Conservation (phyloP, 2,113 vertebrate species). For the Amphilophus citrinellus region DNA sequence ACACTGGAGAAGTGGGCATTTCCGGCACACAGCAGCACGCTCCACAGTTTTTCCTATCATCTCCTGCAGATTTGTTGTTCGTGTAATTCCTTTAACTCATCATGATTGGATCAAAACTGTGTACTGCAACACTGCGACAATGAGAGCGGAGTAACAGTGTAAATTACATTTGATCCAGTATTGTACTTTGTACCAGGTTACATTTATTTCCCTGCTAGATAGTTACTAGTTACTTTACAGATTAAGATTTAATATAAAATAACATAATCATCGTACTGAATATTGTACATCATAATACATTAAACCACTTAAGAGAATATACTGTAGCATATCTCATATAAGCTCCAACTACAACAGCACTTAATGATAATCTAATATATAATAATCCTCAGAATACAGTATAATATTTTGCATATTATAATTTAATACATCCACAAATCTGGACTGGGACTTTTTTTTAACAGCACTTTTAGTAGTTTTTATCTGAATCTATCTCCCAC, state of each 20-base stretch:
- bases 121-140: too few relatives aligned
- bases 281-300: neutral
- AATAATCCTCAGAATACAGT: neutral
- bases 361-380: neutral
- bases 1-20: neutral
- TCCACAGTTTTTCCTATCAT: neutral
- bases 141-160: too few relatives aligned
- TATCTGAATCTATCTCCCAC: too few relatives aligned
- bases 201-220: neutral
- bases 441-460: too few relatives aligned
- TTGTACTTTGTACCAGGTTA: neutral
- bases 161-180: neutral
- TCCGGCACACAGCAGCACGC: neutral
- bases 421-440: neutral
- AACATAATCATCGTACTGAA: neutral
- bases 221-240: neutral
- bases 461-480: too few relatives aligned
- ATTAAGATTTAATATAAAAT: neutral
- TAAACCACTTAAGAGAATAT: neutral
- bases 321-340: neutral
- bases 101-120: neutral
- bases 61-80: neutral
- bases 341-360: neutral
- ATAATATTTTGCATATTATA: neutral
- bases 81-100: neutral